Evolutionary conservation across 2,888 invertebrate genomes (phyloP).

Genomic region (Leptarthrus brevirostris): DNA sequence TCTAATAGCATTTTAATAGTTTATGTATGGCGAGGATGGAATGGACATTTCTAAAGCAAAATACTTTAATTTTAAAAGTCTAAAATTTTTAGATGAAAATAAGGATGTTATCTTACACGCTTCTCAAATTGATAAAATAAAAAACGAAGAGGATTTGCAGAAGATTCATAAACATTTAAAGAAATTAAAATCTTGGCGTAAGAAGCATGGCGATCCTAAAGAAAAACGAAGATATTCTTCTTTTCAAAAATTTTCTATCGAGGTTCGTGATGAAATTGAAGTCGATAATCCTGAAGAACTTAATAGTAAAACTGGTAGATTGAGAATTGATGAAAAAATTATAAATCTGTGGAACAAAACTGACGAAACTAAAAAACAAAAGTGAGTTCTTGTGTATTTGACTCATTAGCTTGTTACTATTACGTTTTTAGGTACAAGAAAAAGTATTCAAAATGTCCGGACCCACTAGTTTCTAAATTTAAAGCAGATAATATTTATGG

Average conservation of each 20-base stretch:
- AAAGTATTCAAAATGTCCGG: constrained; percentile 73
- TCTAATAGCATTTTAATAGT: constrained; percentile 67
- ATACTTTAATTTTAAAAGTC: constrained; percentile 80
- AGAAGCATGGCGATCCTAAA: constrained; percentile 69
- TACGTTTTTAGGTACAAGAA: constrained; percentile 65
- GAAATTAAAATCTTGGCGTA: constrained; percentile 73
- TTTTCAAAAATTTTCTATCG: constrained; percentile 73
- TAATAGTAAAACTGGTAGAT: constrained; percentile 71
- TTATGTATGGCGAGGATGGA: constrained; percentile 94
- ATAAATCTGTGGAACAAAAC: constrained; percentile 76
- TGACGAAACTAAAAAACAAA: constrained; percentile 71
- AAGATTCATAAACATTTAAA: constrained; percentile 71
- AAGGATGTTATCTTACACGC: constrained; percentile 73
- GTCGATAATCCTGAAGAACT: constrained; percentile 67
- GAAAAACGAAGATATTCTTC: constrained; percentile 68
- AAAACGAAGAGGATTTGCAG: constrained; percentile 69
- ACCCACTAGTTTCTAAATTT: constrained; percentile 77
- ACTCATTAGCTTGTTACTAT: background rate
- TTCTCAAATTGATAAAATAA: constrained; percentile 71
- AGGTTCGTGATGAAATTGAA: constrained; percentile 68
- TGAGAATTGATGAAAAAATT: constrained; percentile 71
- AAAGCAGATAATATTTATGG: constrained; percentile 84
- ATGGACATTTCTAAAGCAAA: constrained; percentile 89
- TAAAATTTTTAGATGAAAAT: constrained; percentile 87
- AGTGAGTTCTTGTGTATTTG: constrained; percentile 9